Percentiles rank a stretch among this genome's conserved stretches.
Conservation (phyloP, 1,140 invertebrate genomes). For the Matsumurasca onukii region DNA sequence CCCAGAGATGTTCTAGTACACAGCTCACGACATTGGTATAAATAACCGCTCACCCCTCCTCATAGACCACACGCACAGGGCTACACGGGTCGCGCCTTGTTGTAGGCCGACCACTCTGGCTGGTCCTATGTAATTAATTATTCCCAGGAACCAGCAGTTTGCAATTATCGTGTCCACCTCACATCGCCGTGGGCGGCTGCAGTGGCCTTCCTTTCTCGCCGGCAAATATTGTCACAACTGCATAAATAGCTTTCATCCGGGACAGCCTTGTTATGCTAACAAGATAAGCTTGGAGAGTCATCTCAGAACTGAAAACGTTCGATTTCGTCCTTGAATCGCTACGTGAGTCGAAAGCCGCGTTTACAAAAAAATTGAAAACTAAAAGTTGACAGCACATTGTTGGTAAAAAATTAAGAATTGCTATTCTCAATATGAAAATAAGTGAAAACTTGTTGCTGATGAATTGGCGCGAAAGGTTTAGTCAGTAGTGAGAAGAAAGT, state of each 20-base stretch:
- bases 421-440: not conserved
- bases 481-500: not conserved
- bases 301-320: too few species aligned
- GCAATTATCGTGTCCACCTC: conserved; percentile 23
- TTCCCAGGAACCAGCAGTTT: conserved; percentile 20
- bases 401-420: not conserved
- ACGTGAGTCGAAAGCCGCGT: not conserved
- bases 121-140: conserved; percentile 11
- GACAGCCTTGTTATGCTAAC: too few species aligned
- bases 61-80: conserved; percentile 22
- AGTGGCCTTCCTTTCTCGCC: not conserved
- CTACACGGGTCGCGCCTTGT: too few species aligned
- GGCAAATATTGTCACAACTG: too few species aligned
- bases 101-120: too few species aligned
- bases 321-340: too few species aligned
- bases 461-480: not conserved
- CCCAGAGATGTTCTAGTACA: too few species aligned
- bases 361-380: not conserved
- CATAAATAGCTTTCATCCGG: too few species aligned
- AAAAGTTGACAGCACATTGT: not conserved
- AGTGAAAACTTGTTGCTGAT: not conserved
- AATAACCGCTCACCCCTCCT: too few species aligned
- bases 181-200: not conserved
- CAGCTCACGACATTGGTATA: too few species aligned
- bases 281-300: too few species aligned